A percentile compares a stretch with the other conserved stretches of the same genome.
Conservation (phyloP, 2,113 vertebrate genomes). For the Mastomys coucha region DNA sequence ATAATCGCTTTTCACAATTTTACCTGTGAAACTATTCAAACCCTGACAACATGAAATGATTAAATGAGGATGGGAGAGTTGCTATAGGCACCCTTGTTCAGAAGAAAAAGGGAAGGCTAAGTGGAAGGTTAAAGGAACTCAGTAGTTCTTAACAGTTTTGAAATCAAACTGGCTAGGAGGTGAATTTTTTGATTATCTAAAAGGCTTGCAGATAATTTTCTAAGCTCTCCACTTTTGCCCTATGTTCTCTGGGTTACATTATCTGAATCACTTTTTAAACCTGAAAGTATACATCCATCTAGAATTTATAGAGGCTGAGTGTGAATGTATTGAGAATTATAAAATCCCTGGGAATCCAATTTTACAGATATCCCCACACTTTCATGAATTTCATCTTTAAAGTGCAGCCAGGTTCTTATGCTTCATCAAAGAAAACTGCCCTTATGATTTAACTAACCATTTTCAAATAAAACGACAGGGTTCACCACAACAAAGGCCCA, state of each 20-base stretch:
- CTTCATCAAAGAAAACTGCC: background rate
- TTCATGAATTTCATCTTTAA: background rate
- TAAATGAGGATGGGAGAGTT: background rate
- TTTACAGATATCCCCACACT: background rate
- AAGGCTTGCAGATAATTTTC: background rate
- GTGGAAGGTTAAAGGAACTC: background rate
- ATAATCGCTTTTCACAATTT: background rate
- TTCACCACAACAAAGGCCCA: background rate
- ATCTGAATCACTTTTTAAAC: background rate
- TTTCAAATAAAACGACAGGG: conserved; percentile 21
- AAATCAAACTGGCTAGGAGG: background rate
- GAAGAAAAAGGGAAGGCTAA: background rate
- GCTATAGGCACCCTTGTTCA: background rate
- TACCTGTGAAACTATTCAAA: background rate
- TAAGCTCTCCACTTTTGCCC: background rate
- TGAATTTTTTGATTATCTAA: background rate
- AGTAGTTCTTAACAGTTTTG: background rate
- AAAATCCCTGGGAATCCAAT: background rate
- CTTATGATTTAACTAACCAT: background rate
- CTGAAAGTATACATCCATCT: background rate
- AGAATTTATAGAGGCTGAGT: background rate
- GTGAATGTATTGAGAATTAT: background rate
- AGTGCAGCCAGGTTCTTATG: background rate
- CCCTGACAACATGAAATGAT: background rate
- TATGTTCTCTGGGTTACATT: background rate